Conservation (phyloP, 2,797 vertebrate genomes). For the Phrynocephalus vlangalii region DNA sequence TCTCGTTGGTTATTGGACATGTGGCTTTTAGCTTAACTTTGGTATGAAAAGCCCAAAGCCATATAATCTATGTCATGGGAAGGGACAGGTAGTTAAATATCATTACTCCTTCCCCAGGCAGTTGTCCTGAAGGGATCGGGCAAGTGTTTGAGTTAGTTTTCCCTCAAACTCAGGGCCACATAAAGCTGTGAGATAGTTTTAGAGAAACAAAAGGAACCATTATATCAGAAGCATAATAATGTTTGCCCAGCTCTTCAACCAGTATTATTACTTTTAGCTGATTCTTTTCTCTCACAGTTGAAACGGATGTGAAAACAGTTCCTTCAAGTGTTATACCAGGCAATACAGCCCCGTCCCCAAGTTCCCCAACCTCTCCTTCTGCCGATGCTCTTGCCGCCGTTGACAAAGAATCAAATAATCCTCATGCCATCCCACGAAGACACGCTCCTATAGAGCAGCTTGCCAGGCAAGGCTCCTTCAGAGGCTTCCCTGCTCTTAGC, state of each 20-base stretch:
- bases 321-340: conserved; percentile 73
- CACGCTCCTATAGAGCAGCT: conserved; percentile 94
- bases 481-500: conserved; percentile 95
- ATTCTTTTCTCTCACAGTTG: conserved; percentile 75
- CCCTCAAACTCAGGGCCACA: too few relatives aligned
- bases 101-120: not conserved
- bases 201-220: conserved; percentile 10
- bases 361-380: conserved; percentile 85
- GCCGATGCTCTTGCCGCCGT: conserved; percentile 75
- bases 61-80: not conserved
- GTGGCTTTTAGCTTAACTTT: too few relatives aligned
- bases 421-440: conserved; percentile 91
- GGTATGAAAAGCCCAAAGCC: too few relatives aligned
- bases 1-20: too few relatives aligned
- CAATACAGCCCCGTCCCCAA: conserved; percentile 75
- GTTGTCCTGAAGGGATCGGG: too few relatives aligned
- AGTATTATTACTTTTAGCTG: conserved; percentile 75
- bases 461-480: conserved; percentile 95
- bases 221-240: conserved; percentile 14
- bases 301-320: conserved; percentile 81
- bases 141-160: too few relatives aligned
- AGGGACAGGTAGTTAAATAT: not conserved
- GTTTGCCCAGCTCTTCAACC: not conserved
- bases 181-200: not conserved
- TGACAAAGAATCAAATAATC: conserved; percentile 84